A percentile compares a stretch with the other conserved stretches of the same genome.
These are phyloP conservation scores for Coptotermes formosanus DNA, from an alignment of 1,140 invertebrate genomes.

Conservation along the genomic window DNA sequence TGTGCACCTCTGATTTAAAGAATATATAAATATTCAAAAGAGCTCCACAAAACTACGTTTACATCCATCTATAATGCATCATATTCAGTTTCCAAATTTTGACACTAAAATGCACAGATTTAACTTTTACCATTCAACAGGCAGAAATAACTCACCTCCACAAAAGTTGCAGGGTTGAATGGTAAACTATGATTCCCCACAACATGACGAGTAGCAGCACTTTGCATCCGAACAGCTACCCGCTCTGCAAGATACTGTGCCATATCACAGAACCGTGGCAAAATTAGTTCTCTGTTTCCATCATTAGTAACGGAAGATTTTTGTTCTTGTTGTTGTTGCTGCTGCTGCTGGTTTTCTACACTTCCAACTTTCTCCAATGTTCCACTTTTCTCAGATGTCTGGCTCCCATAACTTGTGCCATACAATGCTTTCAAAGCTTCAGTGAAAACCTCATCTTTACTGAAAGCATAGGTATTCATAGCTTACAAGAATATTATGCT, in stretches of 20 bases:
- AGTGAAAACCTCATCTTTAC: slow-evolving; percentile 72
- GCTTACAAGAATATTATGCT: no score
- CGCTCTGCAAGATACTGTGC: slow-evolving; percentile 64
- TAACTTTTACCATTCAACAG: no score
- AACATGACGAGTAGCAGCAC: slow-evolving; percentile 54
- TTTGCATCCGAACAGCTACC: slow-evolving; percentile 58
- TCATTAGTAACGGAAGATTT: neutral
- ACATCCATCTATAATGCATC: no score
- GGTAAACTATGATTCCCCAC: slow-evolving; percentile 64
- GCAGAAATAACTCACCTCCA: slow-evolving; percentile 52
- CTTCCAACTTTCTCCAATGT: slow-evolving; percentile 49
- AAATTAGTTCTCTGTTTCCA: slow-evolving; percentile 34
- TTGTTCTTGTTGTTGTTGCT: neutral
- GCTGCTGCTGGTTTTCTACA: neutral
- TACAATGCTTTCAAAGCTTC: slow-evolving; percentile 73
- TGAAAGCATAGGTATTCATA: slow-evolving; percentile 41
- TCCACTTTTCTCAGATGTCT: slow-evolving; percentile 36
- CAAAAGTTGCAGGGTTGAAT: slow-evolving; percentile 62
- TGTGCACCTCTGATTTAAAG: no score
- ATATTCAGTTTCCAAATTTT: no score
- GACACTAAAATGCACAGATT: no score
- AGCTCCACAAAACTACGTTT: no score
- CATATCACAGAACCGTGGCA: slow-evolving; percentile 62
- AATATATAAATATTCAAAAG: no score
- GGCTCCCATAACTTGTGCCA: slow-evolving; percentile 41